These are phyloP conservation scores for Psophia crepitans DNA, from an alignment of 2,113 vertebrate species.

Conservation along the genomic window DNA sequence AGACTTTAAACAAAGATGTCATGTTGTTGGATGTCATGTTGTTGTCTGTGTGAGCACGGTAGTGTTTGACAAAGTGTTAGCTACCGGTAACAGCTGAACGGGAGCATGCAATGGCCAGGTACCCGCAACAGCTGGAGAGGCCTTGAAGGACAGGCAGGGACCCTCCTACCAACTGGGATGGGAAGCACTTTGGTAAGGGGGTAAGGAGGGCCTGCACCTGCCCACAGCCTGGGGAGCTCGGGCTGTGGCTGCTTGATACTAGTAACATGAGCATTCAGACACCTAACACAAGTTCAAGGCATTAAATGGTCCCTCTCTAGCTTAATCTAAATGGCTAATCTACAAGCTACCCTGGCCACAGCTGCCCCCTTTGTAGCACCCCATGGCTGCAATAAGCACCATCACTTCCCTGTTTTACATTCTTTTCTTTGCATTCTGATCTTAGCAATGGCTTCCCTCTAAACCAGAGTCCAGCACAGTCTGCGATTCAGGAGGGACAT, in stretches of 20 bases:
- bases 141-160: not conserved
- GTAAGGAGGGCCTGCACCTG: not conserved
- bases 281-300: not conserved
- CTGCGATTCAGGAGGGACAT: not conserved
- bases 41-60: fast-evolving
- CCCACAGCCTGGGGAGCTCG: fast-evolving
- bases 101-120: not conserved
- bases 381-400: fast-evolving
- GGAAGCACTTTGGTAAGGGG: fast-evolving
- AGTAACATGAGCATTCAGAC: not conserved
- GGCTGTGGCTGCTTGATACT: not conserved
- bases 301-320: not conserved
- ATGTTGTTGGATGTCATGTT: too few species aligned
- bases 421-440: not conserved
- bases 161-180: not conserved
- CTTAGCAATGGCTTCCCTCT: not conserved
- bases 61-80: not conserved
- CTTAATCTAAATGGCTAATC: not conserved
- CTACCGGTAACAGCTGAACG: not conserved
- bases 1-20: not conserved
- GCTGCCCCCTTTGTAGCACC: not conserved
- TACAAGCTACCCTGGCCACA: too few species aligned
- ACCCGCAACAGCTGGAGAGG: not conserved
- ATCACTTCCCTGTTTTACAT: not conserved
- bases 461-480: too few species aligned